These are phyloP conservation scores for Kryptopterus vitreolus DNA, from an alignment of 2,797 vertebrate genomes.

Conservation along the genomic window DNA sequence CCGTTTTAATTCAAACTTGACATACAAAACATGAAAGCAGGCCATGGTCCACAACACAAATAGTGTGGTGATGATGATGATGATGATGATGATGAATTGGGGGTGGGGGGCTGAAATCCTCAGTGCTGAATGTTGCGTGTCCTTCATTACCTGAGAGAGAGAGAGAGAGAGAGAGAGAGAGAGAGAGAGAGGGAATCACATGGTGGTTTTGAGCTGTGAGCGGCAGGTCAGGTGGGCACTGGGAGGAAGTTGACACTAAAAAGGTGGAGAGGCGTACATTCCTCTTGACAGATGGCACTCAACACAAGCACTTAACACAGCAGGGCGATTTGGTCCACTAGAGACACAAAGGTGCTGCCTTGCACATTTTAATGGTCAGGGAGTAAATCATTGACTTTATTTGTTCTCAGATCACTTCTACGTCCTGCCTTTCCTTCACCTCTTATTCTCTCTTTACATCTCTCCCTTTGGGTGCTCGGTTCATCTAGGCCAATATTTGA, in stretches of 20 bases:
- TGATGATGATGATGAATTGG: too few relatives aligned
- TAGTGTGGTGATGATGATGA: constrained; percentile 12
- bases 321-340: constrained; percentile 35
- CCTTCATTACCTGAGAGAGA: constrained; percentile 40
- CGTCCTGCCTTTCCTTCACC: constrained; percentile 16
- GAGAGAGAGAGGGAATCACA: background rate
- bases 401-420: constrained; percentile 4
- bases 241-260: constrained; percentile 39
- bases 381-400: constrained; percentile 41
- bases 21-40: constrained; percentile 12
- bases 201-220: constrained; percentile 22
- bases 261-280: constrained; percentile 22
- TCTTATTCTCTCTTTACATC: background rate
- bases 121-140: constrained; percentile 10
- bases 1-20: background rate
- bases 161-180: constrained; percentile 2
- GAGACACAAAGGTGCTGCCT: constrained; percentile 3
- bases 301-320: constrained; percentile 36
- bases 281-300: constrained; percentile 34
- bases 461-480: constrained; percentile 21
- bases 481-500: constrained; percentile 49
- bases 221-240: constrained; percentile 32
- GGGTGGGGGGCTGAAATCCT: constrained; percentile 15
- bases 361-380: constrained; percentile 2
- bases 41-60: constrained; percentile 7